These are phyloP conservation scores for Platerodrilus igneus DNA, from an alignment of 2,888 invertebrate species.

Conservation along the genomic window DNA sequence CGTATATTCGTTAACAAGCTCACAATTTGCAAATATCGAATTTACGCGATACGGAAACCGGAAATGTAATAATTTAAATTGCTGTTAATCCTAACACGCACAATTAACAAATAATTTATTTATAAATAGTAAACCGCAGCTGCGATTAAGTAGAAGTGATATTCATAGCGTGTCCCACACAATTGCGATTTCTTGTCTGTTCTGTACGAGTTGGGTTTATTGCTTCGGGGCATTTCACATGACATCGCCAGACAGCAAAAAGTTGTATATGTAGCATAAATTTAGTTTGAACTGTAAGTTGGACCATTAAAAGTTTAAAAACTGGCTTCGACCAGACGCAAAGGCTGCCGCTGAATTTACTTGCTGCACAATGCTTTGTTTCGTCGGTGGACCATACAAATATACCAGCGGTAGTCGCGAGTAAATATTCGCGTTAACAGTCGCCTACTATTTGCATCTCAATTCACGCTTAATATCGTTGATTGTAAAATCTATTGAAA, in stretches of 20 bases:
- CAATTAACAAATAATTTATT: no score
- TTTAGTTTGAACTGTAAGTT: constrained; percentile 40
- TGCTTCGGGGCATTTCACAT: constrained; percentile 35
- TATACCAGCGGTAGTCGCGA: constrained; percentile 30
- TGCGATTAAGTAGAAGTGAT: constrained; percentile 26
- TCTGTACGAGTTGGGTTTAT: constrained; percentile 29
- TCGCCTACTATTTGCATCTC: constrained; percentile 20
- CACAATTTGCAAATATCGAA: no score
- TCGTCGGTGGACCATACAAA: constrained; percentile 31
- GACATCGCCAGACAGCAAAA: constrained; percentile 46
- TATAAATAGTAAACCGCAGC: no score
- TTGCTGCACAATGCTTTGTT: constrained; percentile 36
- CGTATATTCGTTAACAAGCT: no score
- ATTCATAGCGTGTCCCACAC: constrained; percentile 23
- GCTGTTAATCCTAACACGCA: no score
- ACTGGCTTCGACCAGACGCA: constrained; percentile 43
- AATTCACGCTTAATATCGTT: constrained; percentile 13
- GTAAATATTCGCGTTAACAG: constrained; percentile 27
- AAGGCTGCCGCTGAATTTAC: constrained; percentile 36
- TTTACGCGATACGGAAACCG: no score
- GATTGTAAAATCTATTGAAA: constrained; percentile 15
- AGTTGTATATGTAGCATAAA: constrained; percentile 40
- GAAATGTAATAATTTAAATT: no score
- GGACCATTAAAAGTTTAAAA: constrained; percentile 47
- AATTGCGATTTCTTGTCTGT: constrained; percentile 31